Conservation (phyloP, 2,888 invertebrate genomes). For the Oxycera nigricornis region DNA sequence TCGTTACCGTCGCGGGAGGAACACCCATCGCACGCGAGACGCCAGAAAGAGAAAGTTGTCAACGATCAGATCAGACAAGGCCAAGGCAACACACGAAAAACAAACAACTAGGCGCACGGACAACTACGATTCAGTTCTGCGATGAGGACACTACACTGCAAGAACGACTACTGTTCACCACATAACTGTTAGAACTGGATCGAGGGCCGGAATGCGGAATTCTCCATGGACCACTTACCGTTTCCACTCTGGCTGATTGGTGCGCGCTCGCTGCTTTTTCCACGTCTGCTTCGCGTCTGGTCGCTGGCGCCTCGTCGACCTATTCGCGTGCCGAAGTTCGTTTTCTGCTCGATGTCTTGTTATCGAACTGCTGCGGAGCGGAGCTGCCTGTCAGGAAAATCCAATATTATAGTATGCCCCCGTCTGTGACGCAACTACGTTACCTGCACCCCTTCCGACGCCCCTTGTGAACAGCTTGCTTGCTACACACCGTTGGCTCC, state of each 20-base stretch:
- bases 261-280: conserved; percentile 1
- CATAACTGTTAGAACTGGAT: conserved; percentile 17
- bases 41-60: conserved; percentile 36
- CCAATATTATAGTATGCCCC: background rate
- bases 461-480: background rate
- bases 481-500: background rate
- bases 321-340: background rate
- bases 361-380: background rate
- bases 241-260: background rate
- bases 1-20: background rate
- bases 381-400: background rate
- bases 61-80: conserved; percentile 15
- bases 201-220: background rate
- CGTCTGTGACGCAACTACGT: background rate
- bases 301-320: background rate
- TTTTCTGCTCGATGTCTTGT: background rate
- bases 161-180: background rate
- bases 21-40: conserved; percentile 11
- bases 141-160: background rate
- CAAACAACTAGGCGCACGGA: conserved; percentile 1
- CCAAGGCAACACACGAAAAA: conserved; percentile 8
- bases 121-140: background rate
- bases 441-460: background rate
- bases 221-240: conserved; percentile 25
- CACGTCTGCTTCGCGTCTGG: background rate